Base-by-base conservation (phyloP, 2,797 vertebrate genomes). In the Enteromius argenteus region DNA sequence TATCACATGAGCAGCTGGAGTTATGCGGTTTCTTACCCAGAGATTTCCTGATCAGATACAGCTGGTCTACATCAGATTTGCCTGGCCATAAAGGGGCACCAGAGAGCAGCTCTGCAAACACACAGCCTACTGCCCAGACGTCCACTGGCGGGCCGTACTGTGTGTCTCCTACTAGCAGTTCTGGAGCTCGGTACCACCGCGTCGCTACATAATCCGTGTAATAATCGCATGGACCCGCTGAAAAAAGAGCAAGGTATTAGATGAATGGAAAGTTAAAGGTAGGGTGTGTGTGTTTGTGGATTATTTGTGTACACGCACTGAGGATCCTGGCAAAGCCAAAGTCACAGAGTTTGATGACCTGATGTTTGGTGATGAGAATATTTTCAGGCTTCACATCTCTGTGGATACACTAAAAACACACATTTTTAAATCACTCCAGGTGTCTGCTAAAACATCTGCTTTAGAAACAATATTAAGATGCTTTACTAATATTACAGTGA, bases 151-250 rank as follows among this genome's bases (percentile, higher is more conserved):
- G 93, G 0, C 98, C 97, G 0, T 99, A 98, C 89, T 97, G 97
- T 0, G 95, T 97, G 93, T 99, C 97, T 1, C 98, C 98, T 85
- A 99, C 98, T 14, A 99, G 92, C 74, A 99, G 89, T 92, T 99
- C 98, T 0, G 97, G 97, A 53, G 96, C 95, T 37, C 97, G 95
- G 87, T 99, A 99, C 97, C 98, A 98, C 4, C 98, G 92, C 0
- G 98, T 99, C 4, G 98, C 98, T 89, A 99, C 98, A 0, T 99
- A 99, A 91, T 99, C 97, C 0, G 98, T 99, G 93, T 99, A 99
- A 90, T 95, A 97, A 89, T 97, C 98, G 51, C 95, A 95, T 0
- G 97, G 97, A 0, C 98, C 97, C 0, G 97, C 98, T 99, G 89
- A 68, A 79, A 67, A 68, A 75, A 21, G 69, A 5, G 19, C 10